Evolutionary conservation across 2,888 invertebrate species (phyloP).

Genomic region (Ennomos quercinarius): DNA sequence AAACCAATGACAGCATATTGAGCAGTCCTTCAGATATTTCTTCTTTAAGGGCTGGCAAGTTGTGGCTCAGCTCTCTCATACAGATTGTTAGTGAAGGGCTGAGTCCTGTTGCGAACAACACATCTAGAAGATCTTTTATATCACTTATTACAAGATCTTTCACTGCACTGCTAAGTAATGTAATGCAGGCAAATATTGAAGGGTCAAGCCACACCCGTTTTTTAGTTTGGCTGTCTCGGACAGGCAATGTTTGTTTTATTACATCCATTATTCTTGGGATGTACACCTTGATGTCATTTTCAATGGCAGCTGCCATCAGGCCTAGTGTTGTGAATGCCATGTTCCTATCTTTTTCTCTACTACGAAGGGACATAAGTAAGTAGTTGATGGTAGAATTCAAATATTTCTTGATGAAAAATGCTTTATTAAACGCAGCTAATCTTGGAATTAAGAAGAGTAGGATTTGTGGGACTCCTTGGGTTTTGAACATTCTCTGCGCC

Average conservation of each 20-base stretch:
- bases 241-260: conserved; percentile 91
- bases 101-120: conserved; percentile 96
- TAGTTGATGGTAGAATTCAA: conserved; percentile 91
- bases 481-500: conserved; percentile 90
- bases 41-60: conserved; percentile 93
- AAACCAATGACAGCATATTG: conserved; percentile 94
- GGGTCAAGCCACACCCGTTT: conserved; percentile 92
- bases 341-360: conserved; percentile 93
- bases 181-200: conserved; percentile 96
- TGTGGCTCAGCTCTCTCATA: conserved; percentile 94
- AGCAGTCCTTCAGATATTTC: conserved; percentile 97
- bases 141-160: conserved; percentile 91
- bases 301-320: conserved; percentile 95
- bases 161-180: conserved; percentile 95
- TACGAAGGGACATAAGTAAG: conserved; percentile 90
- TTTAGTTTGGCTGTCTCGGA: conserved; percentile 91
- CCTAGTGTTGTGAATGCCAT: conserved; percentile 96
- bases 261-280: conserved; percentile 94
- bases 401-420: conserved; percentile 91
- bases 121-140: conserved; percentile 93
- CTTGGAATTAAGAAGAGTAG: conserved; percentile 95
- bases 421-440: conserved; percentile 96
- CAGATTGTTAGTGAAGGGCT: conserved; percentile 96
- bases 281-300: conserved; percentile 91
- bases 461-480: conserved; percentile 93